Evolutionary conservation across 2,888 invertebrate genomes (phyloP), one percentile per base, ranked within the genome.

Genomic region (Melanostoma mellinum): DNA sequence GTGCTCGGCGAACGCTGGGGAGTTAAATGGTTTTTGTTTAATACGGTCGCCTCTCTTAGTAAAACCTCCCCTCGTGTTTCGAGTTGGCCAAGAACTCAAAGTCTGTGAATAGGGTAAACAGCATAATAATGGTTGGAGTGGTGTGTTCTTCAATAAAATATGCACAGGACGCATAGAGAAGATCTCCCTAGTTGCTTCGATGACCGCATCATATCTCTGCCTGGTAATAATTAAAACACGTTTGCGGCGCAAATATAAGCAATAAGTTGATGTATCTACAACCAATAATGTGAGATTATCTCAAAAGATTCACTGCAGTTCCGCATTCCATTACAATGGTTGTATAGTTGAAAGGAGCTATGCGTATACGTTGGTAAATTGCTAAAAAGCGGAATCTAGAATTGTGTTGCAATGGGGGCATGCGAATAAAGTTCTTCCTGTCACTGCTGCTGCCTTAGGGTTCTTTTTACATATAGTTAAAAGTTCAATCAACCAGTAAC

Each of bases 1-100:
- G 67, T 72, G 30, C 61, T 72, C 76, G 68, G 44, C 65, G 56
- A 63, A 9, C 53, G 50, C 53, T 58, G 53, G 73, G 73, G 68
- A 82, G 69, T 53, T 82, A 69, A 82, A 72, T 82, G 78, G 82
- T 77, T 78, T 82, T 82, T 84, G 82, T 78, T 84, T 78, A 84
- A 84, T 84, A 84, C 78, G 78, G 82, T 69, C 6, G 36, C 38
- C 8, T 35, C 20, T 36, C 50, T 20, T 20, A 20, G 20, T 6
- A 63, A 50, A 36, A 60, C 33, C 67, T 40, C 69, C 77, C 36
- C 56, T 58, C 63, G 56, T 33, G 36, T 63, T 63, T 48, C 3
- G 9, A 40, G 40, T 30, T 56, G 9, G 58, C 53, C 72, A 77
- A 77, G 81, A 77, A 82, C 73, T 10, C 42, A 38, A 72, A 56